These are phyloP conservation scores for Podarcis lilfordi DNA, from an alignment of 2,797 vertebrate species.

Conservation along the genomic window DNA sequence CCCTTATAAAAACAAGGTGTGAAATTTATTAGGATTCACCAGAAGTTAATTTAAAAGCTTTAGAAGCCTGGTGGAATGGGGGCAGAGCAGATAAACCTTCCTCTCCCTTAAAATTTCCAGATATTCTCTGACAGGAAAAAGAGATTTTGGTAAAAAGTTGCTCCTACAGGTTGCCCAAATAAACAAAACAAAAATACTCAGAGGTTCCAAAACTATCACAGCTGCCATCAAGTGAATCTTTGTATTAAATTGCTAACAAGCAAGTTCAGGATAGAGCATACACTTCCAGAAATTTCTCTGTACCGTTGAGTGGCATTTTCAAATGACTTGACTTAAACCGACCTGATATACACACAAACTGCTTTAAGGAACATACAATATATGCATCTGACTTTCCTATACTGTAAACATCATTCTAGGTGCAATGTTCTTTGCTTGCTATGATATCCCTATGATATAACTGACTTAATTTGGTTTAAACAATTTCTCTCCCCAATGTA, in stretches of 20 bases:
- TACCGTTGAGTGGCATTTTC: neutral
- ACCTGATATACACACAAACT: neutral
- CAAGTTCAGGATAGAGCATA: neutral
- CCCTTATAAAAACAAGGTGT: neutral
- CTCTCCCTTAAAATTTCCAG: neutral
- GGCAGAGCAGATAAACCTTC: neutral
- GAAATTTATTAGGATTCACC: constrained; percentile 9
- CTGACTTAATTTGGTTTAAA: neutral
- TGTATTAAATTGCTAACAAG: constrained; percentile 11
- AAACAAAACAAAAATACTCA: constrained; percentile 56
- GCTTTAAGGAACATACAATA: neutral
- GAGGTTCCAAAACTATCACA: constrained; percentile 49
- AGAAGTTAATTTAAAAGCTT: neutral
- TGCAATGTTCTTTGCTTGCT: neutral
- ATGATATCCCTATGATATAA: neutral
- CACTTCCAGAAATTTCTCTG: neutral
- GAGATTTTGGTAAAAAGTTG: constrained; percentile 2
- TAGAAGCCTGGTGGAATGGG: neutral
- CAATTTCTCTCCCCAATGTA: neutral
- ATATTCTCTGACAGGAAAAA: constrained; percentile 10
- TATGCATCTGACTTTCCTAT: neutral
- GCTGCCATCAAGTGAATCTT: constrained; percentile 36
- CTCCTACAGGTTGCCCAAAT: constrained; percentile 11
- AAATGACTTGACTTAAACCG: neutral
- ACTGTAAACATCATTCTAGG: neutral